Percentiles rank a stretch among this genome's conserved stretches.
These are phyloP conservation scores for Eulimnadia texana DNA, from an alignment of 1,140 invertebrate species.

Conservation along the genomic window DNA sequence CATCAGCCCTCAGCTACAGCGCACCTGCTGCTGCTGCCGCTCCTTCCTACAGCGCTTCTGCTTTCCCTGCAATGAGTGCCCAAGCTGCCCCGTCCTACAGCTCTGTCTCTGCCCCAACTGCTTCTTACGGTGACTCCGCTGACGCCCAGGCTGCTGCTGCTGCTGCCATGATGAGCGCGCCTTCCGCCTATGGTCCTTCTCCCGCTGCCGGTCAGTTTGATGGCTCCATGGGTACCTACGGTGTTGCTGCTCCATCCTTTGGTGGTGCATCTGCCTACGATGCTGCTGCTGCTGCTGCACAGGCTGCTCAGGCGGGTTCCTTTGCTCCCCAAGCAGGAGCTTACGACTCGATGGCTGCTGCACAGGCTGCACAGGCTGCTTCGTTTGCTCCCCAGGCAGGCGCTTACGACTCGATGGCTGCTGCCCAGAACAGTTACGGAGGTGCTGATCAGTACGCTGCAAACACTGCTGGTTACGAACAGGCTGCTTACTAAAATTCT, in stretches of 20 bases:
- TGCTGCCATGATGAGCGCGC: neutral
- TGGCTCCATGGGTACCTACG: neutral
- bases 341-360: neutral
- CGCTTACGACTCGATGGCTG: neutral
- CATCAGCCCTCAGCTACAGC: neutral
- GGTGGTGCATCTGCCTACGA: neutral
- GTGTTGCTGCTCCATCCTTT: neutral
- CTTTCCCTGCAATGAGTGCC: too few relatives aligned
- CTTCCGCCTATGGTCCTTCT: neutral
- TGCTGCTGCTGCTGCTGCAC: neutral
- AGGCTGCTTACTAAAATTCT: neutral
- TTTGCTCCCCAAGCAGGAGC: neutral
- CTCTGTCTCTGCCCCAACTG: too few relatives aligned
- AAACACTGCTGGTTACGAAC: neutral
- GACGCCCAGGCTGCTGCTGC: neutral
- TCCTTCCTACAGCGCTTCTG: too few relatives aligned
- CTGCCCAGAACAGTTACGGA: neutral
- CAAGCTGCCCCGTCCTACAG: too few relatives aligned
- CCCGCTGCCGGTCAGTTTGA: neutral
- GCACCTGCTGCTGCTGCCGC: neutral
- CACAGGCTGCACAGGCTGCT: neutral
- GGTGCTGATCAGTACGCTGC: neutral
- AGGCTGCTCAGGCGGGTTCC: neutral
- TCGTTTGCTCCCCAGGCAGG: neutral
- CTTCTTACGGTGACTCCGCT: neutral